These are phyloP conservation scores for Laspeyria flexula DNA, from an alignment of 2,888 invertebrate species.

Conservation along the genomic window DNA sequence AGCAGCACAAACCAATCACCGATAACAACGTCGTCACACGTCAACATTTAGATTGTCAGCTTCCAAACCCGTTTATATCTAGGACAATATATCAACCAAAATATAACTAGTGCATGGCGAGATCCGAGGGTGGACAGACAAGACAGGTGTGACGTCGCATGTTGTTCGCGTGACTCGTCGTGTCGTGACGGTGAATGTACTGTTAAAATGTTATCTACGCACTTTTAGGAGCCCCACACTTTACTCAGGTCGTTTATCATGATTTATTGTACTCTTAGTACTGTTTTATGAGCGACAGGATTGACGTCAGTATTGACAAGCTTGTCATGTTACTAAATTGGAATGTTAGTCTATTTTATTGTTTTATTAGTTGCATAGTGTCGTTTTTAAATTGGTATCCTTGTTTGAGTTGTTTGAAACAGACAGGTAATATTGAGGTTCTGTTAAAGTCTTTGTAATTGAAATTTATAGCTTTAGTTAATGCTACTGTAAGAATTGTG, in stretches of 20 bases:
- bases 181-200: conserved; percentile 56
- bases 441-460: too few relatives aligned
- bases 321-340: conserved; percentile 1
- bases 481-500: too few relatives aligned
- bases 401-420: too few relatives aligned
- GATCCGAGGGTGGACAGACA: background rate
- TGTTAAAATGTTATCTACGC: conserved; percentile 71
- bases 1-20: background rate
- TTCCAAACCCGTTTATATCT: conserved; percentile 24
- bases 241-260: conserved; percentile 60
- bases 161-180: conserved; percentile 65
- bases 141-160: conserved; percentile 18
- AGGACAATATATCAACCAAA: conserved; percentile 15
- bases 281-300: conserved; percentile 36
- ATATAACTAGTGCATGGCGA: conserved; percentile 20
- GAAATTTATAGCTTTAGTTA: too few relatives aligned
- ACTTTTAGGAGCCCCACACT: conserved; percentile 56
- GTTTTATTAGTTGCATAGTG: background rate
- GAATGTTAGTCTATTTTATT: background rate
- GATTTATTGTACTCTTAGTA: conserved; percentile 63
- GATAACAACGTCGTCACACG: conserved; percentile 19
- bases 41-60: conserved; percentile 14
- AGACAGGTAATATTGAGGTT: too few relatives aligned
- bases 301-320: conserved; percentile 7
- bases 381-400: too few relatives aligned